Percentiles rank a stretch among this genome's conserved stretches.
Conservation (phyloP, 2,797 vertebrate genomes). For the Rousettus madagascariensis region DNA sequence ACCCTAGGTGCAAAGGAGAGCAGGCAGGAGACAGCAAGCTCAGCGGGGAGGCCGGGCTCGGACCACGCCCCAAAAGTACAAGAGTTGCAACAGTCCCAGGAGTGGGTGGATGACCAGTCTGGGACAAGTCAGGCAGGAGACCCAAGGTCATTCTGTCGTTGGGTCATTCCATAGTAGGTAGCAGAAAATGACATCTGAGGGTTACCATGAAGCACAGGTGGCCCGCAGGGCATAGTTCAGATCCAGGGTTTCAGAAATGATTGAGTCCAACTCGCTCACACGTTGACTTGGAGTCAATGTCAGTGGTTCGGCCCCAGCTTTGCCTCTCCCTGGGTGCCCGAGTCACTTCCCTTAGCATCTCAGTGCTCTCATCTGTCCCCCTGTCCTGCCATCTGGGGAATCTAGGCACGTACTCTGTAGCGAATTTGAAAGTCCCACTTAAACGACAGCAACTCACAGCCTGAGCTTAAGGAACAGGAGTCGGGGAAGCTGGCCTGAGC, state of each 20-base stretch:
- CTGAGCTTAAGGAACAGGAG: background rate
- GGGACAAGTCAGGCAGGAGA: background rate
- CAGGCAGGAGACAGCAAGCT: background rate
- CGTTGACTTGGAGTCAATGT: background rate
- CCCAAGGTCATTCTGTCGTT: background rate
- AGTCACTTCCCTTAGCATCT: background rate
- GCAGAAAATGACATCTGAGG: background rate
- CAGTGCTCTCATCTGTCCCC: background rate
- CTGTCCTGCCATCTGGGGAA: background rate
- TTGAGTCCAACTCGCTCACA: background rate
- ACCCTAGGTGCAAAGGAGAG: background rate
- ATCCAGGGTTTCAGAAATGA: background rate
- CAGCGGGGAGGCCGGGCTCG: background rate
- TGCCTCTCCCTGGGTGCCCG: background rate
- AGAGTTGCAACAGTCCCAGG: fast-evolving
- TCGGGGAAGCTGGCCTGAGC: background rate
- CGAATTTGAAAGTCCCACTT: background rate
- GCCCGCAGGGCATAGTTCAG: background rate
- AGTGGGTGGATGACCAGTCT: background rate
- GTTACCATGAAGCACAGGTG: background rate
- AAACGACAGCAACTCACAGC: background rate
- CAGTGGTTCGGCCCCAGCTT: background rate
- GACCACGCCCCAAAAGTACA: background rate
- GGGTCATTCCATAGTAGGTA: background rate
- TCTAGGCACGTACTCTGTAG: background rate